phyloP scores from a whole-genome alignment of 2,888 invertebrate species.

The Philopedon plagiatum region DNA sequence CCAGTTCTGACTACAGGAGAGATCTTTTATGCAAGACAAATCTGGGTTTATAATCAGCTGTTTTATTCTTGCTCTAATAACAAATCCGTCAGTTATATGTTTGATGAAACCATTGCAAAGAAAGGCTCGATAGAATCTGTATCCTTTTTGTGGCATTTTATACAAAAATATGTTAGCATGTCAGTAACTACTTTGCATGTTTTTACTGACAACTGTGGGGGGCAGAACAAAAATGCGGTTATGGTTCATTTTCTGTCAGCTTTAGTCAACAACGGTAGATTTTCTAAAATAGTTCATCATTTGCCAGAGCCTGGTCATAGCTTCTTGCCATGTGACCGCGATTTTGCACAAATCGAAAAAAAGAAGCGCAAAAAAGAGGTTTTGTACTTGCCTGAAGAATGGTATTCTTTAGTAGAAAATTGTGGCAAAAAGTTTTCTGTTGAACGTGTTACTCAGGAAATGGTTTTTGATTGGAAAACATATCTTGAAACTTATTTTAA shows the following conservation, averaged over 20 bases:
- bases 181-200: constrained; percentile 25
- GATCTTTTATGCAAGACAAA: constrained; percentile 39
- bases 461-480: constrained; percentile 39
- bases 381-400: constrained; percentile 46
- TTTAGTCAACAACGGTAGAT: constrained; percentile 28
- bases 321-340: too few relatives aligned
- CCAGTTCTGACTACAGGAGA: constrained; percentile 29
- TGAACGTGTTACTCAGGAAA: constrained; percentile 35
- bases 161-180: constrained; percentile 23
- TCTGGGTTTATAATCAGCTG: constrained; percentile 42
- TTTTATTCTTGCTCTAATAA: constrained; percentile 30
- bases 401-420: constrained; percentile 44
- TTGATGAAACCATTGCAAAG: constrained; percentile 42
- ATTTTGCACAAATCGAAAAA: too few relatives aligned
- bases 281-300: too few relatives aligned
- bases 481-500: too few relatives aligned
- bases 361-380: too few relatives aligned
- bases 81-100: constrained; percentile 39
- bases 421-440: constrained; percentile 47
- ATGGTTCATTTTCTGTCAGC: constrained; percentile 31
- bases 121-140: constrained; percentile 37
- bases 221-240: constrained; percentile 31
- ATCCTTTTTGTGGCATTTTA: constrained; percentile 34
- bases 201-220: constrained; percentile 39
- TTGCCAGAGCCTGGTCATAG: too few relatives aligned